phyloP scores from a whole-genome alignment of 1,140 invertebrate species.

The Drosophila eugracilis region DNA sequence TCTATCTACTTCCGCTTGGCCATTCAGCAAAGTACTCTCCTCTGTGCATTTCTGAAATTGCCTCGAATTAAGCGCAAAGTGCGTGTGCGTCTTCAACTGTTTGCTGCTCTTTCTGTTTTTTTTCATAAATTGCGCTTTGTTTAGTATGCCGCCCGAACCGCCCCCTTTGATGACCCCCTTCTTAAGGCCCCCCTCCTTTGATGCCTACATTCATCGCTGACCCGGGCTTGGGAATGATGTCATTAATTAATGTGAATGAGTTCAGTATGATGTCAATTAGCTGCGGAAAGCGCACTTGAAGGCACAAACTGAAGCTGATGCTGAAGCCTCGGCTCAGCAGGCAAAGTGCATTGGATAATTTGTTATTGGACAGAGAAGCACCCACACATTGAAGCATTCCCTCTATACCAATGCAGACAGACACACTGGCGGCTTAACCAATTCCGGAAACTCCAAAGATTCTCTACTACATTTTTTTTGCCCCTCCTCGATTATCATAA shows the following conservation, averaged over 20 bases:
- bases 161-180: too few relatives aligned
- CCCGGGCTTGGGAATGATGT: conserved; percentile 71
- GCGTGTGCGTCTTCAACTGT: conserved; percentile 51
- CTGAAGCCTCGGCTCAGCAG: conserved; percentile 22
- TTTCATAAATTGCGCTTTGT: conserved; percentile 62
- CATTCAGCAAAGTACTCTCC: conserved; percentile 29
- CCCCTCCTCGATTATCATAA: conserved; percentile 30
- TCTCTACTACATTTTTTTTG: neutral
- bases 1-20: conserved; percentile 37
- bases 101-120: conserved; percentile 51
- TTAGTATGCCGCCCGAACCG: conserved; percentile 26
- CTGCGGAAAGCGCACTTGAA: conserved; percentile 78
- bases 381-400: conserved; percentile 26
- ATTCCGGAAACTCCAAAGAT: conserved; percentile 40
- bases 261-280: conserved; percentile 84
- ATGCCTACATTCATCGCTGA: conserved; percentile 41
- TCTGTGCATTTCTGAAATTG: conserved; percentile 63
- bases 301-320: conserved; percentile 16
- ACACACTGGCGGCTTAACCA: conserved; percentile 25
- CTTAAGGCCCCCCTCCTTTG: neutral
- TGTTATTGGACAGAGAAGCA: conserved; percentile 47
- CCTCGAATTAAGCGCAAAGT: conserved; percentile 69
- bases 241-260: conserved; percentile 84
- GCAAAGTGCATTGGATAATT: conserved; percentile 58
- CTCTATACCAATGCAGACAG: conserved; percentile 3